Evolutionary conservation across 2,888 invertebrate genomes (phyloP).

Genomic region (Tenthredo amoena): DNA sequence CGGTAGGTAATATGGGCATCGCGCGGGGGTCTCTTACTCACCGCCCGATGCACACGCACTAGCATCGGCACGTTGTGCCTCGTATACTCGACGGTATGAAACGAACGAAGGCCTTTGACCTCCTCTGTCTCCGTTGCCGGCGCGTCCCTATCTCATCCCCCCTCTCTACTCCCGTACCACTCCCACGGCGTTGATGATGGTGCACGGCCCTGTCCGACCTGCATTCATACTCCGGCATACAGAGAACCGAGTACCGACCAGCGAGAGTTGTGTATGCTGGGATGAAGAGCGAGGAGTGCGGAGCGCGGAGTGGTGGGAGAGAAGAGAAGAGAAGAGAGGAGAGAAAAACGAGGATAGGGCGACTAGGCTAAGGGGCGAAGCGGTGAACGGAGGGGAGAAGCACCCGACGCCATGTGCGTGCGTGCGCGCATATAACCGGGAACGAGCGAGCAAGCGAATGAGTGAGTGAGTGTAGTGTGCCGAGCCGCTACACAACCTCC

Average conservation of each 20-base stretch:
- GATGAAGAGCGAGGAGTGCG: neutral
- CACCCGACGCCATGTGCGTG: conserved; percentile 31
- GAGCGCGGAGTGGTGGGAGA: neutral
- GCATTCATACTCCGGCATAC: conserved; percentile 63
- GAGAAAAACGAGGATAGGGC: neutral
- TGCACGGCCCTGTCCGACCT: conserved; percentile 61
- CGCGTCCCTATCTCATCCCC: conserved; percentile 50
- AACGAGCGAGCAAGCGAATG: neutral
- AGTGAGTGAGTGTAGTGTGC: neutral
- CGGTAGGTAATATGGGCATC: conserved; percentile 37
- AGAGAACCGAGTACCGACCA: conserved; percentile 19
- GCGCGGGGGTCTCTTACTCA: conserved; percentile 58
- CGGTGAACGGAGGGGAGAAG: neutral
- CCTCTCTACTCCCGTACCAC: conserved; percentile 54
- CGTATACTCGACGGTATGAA: conserved; percentile 66
- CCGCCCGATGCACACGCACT: conserved; percentile 55
- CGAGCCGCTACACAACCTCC: conserved; percentile 66
- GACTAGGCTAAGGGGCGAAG: neutral
- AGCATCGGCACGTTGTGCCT: conserved; percentile 42
- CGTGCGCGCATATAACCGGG: conserved; percentile 30
- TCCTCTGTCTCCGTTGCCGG: conserved; percentile 63
- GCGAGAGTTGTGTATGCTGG: conserved; percentile 33
- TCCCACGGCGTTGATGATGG: conserved; percentile 46
- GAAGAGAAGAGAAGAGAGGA: too few species aligned
- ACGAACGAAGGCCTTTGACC: conserved; percentile 76